Conservation (phyloP, 2,797 vertebrate genomes). For the Chelonia mydas region DNA sequence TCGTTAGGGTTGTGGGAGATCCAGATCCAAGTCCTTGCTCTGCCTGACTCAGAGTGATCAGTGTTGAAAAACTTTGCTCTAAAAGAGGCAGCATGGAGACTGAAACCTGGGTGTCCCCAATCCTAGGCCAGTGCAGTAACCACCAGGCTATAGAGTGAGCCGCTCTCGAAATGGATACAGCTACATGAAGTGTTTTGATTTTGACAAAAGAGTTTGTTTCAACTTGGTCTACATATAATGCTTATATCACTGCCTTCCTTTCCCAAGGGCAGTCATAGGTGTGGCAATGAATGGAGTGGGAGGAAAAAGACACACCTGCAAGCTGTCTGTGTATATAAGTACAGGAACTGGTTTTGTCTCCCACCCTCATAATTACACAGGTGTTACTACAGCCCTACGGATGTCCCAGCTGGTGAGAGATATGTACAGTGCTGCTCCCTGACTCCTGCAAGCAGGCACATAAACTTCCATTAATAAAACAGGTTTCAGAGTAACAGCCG, state of each 20-base stretch:
- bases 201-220: neutral
- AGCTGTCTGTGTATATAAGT: neutral
- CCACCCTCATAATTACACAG: neutral
- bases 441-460: neutral
- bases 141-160: neutral
- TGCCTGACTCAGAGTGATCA: neutral
- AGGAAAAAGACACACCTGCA: neutral
- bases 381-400: neutral
- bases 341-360: neutral
- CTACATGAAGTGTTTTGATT: neutral
- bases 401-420: neutral
- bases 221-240: neutral
- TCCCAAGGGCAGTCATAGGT: neutral
- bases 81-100: neutral
- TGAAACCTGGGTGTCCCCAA: neutral
- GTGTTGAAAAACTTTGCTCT: neutral
- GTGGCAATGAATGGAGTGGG: neutral
- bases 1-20: neutral
- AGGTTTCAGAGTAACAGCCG: no score
- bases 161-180: neutral
- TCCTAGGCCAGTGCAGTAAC: neutral
- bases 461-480: neutral
- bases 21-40: neutral
- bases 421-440: neutral
- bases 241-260: neutral